Conservation (phyloP, 1,140 invertebrate genomes). For the Bombus breviceps region DNA sequence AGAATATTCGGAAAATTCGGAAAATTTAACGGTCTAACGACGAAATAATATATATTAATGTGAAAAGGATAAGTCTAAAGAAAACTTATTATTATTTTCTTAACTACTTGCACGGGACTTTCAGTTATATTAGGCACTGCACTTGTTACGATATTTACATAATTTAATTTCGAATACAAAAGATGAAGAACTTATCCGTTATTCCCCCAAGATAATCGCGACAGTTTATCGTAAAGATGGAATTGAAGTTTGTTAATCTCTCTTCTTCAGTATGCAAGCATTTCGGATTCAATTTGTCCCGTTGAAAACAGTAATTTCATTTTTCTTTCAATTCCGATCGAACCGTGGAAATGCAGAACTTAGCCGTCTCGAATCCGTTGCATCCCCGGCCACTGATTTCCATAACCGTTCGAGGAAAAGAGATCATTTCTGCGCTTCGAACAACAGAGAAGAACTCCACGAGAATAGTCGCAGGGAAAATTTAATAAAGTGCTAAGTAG, state of each 20-base stretch:
- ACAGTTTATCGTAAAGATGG: background rate
- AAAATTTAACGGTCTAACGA: background rate
- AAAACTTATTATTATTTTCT: background rate
- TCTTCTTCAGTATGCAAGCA: background rate
- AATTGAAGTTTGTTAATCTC: conserved; percentile 1
- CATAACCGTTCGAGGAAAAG: conserved; percentile 12
- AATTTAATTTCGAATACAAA: background rate
- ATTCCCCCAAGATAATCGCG: background rate
- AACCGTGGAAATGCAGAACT: background rate
- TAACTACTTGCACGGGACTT: background rate
- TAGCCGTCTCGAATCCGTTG: background rate
- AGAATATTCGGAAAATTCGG: conserved; percentile 13
- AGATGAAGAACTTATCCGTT: background rate
- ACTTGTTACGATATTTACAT: background rate
- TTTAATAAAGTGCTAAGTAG: conserved; percentile 25
- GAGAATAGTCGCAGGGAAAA: background rate
- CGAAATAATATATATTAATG: background rate
- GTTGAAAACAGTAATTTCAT: background rate
- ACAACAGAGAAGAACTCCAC: background rate
- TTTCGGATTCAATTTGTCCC: background rate
- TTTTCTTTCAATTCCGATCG: background rate
- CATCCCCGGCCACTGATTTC: conserved; percentile 12
- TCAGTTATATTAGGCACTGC: background rate
- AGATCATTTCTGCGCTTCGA: conserved; percentile 11
- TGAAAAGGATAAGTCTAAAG: background rate